Base-by-base conservation (phyloP, 2,797 vertebrate species). In the Helarctos malayanus region DNA sequence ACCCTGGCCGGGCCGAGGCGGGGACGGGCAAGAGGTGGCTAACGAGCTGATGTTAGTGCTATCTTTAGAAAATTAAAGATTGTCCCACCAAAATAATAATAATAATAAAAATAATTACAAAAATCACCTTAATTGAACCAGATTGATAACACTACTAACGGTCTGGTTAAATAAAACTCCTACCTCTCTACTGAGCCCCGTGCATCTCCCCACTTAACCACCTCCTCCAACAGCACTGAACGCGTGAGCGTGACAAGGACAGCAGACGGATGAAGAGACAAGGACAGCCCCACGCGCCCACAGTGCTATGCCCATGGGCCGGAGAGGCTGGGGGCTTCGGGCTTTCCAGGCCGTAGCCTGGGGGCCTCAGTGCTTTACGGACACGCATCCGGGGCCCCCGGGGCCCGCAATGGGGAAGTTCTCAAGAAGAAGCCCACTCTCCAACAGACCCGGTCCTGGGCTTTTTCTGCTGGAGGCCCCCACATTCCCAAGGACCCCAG, bases 41-140 rank as follows among this genome's bases (percentile, higher is more conserved):
- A 83, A 56, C 5, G 47, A 97, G 98, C 97, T 95, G 98, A 95
- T 95, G 96, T 85, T 97, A 97, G 98, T 98, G 98, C 98, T 97
- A 93, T 98, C 98, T 98, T 98, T 98, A 99, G 98, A 98, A 98
- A 98, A 99, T 98, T 97, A 99, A 98, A 99, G 98, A 98, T 98
- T 98, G 98, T 98, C 98, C 98, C 98, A 98, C 97, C 98, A 89
- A 98, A 25, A 91, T 79, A 89, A 94, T 14, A 86, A 73, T 83
- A 97, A 95, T 89, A 96, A 87, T 38, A 89, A 95, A 47, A 82
- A 87, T 76, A 94, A 95, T 93, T 75, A 98, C 91, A 54, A 90
- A 93, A 29, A 94, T 98, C 97, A 59, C 93, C 97, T 59, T 81
- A 97, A 96, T 47, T 65, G 59, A 96, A 97, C 97, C 97, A 86